Evolutionary conservation across 1,140 invertebrate species (phyloP), one percentile per base, ranked within the genome.

Genomic region (Atta cephalotes): DNA sequence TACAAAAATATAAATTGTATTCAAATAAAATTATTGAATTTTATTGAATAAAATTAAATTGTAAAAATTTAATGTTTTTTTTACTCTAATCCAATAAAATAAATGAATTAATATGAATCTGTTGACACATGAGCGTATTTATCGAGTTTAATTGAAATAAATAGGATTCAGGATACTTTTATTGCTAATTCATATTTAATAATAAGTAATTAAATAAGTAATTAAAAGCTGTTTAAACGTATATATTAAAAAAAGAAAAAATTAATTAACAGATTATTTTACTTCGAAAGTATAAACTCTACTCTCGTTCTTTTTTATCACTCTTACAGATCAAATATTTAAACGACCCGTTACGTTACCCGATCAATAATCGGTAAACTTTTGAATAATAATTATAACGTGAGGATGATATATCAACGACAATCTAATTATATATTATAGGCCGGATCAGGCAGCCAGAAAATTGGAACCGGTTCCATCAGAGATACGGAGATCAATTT

Each of bases 341-440:
- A 31, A 16, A 18, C 16, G 21, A 77, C 18, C 39, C 31, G 35
- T 76, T 71, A n/a, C 62, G 28, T 16, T 25, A 25, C 0, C 14
- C 66, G 53, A 45, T 16, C 70, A 58, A 60, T 53, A 53, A 90
- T 88, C 85, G 89, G 81, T 92, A 92, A 94, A 92, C 90, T 94
- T 91, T 92, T 92, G 93, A 93, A 94, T 95, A 95, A 95, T 95
- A 95, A 95, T 95, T 95, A 93, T 92, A 87, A 88, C 56, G 21
- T 53, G 51, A 53, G 14, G 80, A 87, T 89, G 85, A 92, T 93
- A 93, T 92, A 94, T 93, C 81, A 91, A 74, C 53, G 81, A 80
- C 77, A 78, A 80, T 56, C 62, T 39, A 85, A 84, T 91, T 89
- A 91, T 91, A 91, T 91, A 92, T 88, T 91, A 92, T 88, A 76